These are phyloP conservation scores for Agrochola lota DNA, from an alignment of 2,888 invertebrate species.

Conservation along the genomic window DNA sequence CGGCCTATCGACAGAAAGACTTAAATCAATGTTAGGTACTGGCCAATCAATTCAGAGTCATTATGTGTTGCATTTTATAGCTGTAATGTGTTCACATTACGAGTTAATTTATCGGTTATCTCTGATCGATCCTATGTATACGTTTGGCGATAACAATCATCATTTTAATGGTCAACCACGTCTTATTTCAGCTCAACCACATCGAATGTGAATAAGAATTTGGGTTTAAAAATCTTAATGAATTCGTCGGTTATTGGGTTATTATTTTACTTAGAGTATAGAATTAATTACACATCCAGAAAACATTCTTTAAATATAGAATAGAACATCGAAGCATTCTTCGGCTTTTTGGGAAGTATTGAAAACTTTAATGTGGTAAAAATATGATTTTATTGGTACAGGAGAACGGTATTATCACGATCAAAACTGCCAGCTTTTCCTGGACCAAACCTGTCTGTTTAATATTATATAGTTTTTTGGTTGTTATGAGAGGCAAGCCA, in stretches of 20 bases:
- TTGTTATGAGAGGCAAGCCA: conserved; percentile 35
- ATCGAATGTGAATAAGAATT: neutral
- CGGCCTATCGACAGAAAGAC: too few species aligned
- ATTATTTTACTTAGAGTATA: neutral
- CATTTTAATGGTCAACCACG: neutral
- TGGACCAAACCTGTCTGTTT: conserved; percentile 37
- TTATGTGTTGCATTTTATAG: neutral
- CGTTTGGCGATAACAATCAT: conserved; percentile 10
- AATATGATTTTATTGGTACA: neutral
- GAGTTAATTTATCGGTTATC: neutral
- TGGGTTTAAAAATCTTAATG: neutral
- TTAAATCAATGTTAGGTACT: conserved; percentile 3
- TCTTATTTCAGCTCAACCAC: neutral
- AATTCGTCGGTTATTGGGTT: neutral
- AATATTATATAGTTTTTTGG: conserved; percentile 29
- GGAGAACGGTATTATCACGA: too few species aligned
- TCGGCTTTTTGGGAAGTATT: neutral
- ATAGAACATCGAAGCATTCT: neutral
- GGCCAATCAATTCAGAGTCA: neutral
- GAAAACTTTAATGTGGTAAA: neutral
- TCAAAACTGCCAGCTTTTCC: conserved; percentile 20
- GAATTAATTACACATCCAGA: neutral
- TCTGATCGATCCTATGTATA: neutral
- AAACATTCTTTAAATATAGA: conserved; percentile 1
- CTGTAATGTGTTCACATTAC: neutral